Percentiles rank a stretch among this genome's conserved stretches.
Evolutionary conservation across 2,113 vertebrate species (phyloP).

Genomic region (Grallaria varia): DNA sequence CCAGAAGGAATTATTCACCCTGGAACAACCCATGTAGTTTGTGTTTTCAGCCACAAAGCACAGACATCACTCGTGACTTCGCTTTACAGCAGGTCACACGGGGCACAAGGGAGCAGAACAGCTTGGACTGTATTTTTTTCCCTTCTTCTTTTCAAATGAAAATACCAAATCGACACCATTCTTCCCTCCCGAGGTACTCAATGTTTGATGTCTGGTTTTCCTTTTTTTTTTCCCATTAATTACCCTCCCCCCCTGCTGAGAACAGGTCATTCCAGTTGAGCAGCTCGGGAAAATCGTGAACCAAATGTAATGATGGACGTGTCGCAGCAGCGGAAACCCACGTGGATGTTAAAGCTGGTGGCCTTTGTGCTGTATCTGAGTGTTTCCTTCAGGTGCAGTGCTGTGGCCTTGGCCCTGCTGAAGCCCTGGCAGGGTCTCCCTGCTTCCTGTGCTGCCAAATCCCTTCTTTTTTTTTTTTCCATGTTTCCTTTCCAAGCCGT

Average conservation of each 20-base stretch:
- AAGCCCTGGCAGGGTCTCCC: background rate
- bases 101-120: rapidly evolving
- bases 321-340: background rate
- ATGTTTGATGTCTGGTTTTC: background rate
- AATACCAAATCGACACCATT: background rate
- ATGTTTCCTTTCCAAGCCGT: background rate
- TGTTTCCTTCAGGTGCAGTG: background rate
- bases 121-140: background rate
- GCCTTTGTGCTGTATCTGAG: rapidly evolving
- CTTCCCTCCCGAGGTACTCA: background rate
- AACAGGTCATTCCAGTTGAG: background rate
- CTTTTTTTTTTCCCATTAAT: background rate
- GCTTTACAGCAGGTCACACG: background rate
- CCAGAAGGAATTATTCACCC: background rate
- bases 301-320: background rate
- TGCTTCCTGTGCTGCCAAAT: background rate
- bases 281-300: background rate
- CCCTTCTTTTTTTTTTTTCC: background rate
- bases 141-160: background rate
- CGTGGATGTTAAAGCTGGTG: rapidly evolving
- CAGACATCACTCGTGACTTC: background rate
- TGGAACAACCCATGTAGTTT: background rate
- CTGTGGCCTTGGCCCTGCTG: background rate
- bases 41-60: background rate
- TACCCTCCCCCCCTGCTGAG: background rate